A percentile compares a stretch with the other conserved stretches of the same genome.
Evolutionary conservation across 2,888 invertebrate species (phyloP).

Genomic region (Augiades crinisus): DNA sequence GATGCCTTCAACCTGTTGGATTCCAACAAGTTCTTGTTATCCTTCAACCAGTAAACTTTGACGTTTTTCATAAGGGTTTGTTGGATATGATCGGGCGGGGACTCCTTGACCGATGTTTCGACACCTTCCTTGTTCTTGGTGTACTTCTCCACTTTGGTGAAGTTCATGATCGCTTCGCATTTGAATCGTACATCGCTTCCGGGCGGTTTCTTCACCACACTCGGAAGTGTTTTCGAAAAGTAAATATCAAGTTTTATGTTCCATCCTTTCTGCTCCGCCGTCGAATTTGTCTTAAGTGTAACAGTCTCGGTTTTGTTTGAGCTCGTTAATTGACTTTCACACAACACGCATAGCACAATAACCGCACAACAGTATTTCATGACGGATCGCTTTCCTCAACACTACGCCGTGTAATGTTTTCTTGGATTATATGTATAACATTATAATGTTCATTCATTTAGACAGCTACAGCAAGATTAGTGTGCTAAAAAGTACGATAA

Average conservation of each 20-base stretch:
- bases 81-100: slow-evolving; percentile 65
- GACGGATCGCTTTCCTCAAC: slow-evolving; percentile 68
- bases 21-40: slow-evolving; percentile 52
- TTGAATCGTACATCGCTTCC: slow-evolving; percentile 61
- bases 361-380: slow-evolving; percentile 69
- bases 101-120: slow-evolving; percentile 58
- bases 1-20: slow-evolving; percentile 50
- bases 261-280: slow-evolving; percentile 67
- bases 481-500: background rate
- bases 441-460: background rate
- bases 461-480: background rate
- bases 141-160: slow-evolving; percentile 64
- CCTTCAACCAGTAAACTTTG: slow-evolving; percentile 70
- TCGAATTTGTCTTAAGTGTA: slow-evolving; percentile 54
- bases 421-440: slow-evolving; percentile 9
- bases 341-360: slow-evolving; percentile 61
- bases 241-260: slow-evolving; percentile 70
- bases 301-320: slow-evolving; percentile 52
- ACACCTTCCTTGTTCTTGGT: slow-evolving; percentile 64
- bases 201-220: slow-evolving; percentile 47
- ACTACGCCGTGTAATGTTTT: slow-evolving; percentile 32
- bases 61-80: slow-evolving; percentile 66
- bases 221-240: slow-evolving; percentile 64
- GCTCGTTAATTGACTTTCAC: slow-evolving; percentile 50
- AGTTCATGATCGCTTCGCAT: slow-evolving; percentile 72